phyloP scores from a whole-genome alignment of 1,140 invertebrate genomes.

The Pseudomyrmex concolor region DNA sequence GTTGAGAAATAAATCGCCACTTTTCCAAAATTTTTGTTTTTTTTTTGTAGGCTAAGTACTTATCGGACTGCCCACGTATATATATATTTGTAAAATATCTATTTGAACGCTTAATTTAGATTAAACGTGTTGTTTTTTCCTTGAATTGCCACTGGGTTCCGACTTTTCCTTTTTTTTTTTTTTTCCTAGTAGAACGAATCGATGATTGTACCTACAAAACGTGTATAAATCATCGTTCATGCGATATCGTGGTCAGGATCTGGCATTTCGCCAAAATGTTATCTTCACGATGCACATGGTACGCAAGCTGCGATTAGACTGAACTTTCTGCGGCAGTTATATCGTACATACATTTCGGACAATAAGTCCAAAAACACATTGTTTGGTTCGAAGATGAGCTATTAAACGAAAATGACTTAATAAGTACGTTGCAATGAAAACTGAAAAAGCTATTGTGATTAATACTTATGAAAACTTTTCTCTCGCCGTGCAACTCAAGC shows the following conservation, averaged over 20 bases:
- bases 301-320: slow-evolving; percentile 21
- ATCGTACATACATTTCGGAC: no score
- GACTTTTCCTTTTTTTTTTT: neutral
- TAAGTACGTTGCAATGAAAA: neutral
- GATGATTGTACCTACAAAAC: slow-evolving; percentile 37
- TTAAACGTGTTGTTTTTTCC: neutral
- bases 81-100: neutral
- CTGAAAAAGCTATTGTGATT: neutral
- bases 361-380: slow-evolving; percentile 21
- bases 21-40: no score
- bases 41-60: no score
- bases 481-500: neutral
- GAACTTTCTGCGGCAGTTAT: slow-evolving; percentile 1
- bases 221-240: slow-evolving; percentile 33
- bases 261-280: slow-evolving; percentile 34
- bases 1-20: no score
- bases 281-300: slow-evolving; percentile 33
- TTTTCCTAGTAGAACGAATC: slow-evolving; percentile 1
- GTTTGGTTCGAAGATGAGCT: neutral
- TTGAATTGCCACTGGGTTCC: neutral
- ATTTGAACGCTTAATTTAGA: neutral
- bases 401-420: neutral
- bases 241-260: slow-evolving; percentile 34
- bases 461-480: slow-evolving; percentile 1
- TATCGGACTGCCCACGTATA: no score